Base-by-base conservation (phyloP, 2,797 vertebrate genomes). In the Eutrigla gurnardus region DNA sequence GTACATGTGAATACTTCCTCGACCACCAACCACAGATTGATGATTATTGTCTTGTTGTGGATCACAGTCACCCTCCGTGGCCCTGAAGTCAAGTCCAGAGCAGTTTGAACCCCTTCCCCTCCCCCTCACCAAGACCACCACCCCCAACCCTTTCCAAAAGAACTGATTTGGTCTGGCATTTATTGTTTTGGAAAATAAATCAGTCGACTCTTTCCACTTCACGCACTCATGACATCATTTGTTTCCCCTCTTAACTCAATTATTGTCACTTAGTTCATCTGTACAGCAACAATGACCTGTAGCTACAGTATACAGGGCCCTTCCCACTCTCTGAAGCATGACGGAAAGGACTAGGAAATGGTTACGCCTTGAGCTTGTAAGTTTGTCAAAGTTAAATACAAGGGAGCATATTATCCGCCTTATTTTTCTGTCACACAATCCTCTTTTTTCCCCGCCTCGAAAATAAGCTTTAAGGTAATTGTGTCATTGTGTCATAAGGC, bases 261-360 rank as follows among this genome's bases (percentile, higher is more conserved):
- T 93, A 93, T 92, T 93, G 92, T 93, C 91, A 93, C 93, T 94
- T 93, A 92, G 92, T 93, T 94, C 93, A 94, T 92, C 87, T 93
- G 84, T 65, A 83, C 84, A 88, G 77, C 90, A 91, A 82, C 80
- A 82, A 72, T 92, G 90, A 92, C 91, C 88, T 92, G 91, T 90
- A 90, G 87, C 81, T 86, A 84, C 82, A 88, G 63, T 70, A 76
- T 15, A 64, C 69, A 71, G 64, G 58, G 75, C 74, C 68, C 75
- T 61, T 42, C 81, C 70, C 70, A 62, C 75, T 84, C 81, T 68
- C 63, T 47, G 75, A 65, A 78, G 72, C 55, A 54, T 58, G 42
- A 82, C 71, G 45, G 58, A 73, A 47, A 70, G 47, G 33, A 80
- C 37, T 32, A 70, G 78, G 79, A 87, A 82, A 86, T 6, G 39